These are phyloP conservation scores for Trypoxylon attenuatum DNA, from an alignment of 2,888 invertebrate genomes.

Conservation along the genomic window DNA sequence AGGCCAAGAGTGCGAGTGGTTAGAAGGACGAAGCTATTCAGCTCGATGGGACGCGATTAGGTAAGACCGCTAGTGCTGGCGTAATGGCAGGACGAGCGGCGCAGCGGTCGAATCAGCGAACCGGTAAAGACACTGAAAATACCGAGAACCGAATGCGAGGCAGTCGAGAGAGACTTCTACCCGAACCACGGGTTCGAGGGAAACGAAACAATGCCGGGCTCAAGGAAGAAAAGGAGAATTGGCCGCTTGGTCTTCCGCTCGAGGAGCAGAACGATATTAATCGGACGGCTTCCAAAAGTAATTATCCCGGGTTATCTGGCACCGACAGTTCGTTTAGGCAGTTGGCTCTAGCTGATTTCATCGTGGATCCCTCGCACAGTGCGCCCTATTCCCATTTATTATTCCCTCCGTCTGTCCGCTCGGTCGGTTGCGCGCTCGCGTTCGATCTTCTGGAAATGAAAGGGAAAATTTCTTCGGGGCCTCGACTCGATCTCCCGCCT, in stretches of 20 bases:
- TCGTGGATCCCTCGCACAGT: conserved; percentile 13
- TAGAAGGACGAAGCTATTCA: no score
- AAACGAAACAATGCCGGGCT: background rate
- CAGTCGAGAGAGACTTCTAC: background rate
- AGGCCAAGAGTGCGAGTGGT: no score
- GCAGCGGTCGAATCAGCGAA: background rate
- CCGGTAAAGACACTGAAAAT: background rate
- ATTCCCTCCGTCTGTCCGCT: conserved; percentile 23
- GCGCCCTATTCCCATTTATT: conserved; percentile 28
- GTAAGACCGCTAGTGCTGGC: no score
- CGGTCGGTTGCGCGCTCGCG: no score
- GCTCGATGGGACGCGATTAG: no score
- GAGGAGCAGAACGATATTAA: conserved; percentile 46
- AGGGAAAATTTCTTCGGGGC: no score
- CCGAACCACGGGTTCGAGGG: no score
- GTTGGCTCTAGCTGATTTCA: conserved; percentile 31
- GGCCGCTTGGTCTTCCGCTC: conserved; percentile 32
- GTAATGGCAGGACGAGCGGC: no score
- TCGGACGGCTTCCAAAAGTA: conserved; percentile 56
- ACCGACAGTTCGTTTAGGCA: conserved; percentile 54
- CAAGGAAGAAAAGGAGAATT: conserved; percentile 6
- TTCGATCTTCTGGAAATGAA: conserved; percentile 17
- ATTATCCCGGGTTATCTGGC: conserved; percentile 60
- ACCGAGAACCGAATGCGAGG: background rate
- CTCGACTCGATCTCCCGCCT: conserved; percentile 15